Percentiles rank a stretch among this genome's conserved stretches.
phyloP scores from a whole-genome alignment of 23 tunicate genomes.

The Botrylloides violaceus region DNA sequence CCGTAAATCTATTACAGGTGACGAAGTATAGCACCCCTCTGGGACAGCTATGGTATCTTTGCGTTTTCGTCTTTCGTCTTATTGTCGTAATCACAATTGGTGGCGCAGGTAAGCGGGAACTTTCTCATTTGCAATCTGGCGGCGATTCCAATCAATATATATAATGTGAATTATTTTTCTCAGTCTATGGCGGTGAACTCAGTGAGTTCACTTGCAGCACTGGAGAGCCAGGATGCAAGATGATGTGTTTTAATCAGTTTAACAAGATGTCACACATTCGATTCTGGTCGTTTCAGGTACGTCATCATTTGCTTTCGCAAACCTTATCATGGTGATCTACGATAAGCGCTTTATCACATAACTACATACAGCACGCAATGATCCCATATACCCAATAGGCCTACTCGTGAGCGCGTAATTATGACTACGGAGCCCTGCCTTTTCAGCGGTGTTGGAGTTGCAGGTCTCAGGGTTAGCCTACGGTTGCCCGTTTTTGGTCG shows the following conservation, averaged over 20 bases:
- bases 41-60: constrained; percentile 45
- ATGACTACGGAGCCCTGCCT: too few species aligned
- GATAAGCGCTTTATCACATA: too few species aligned
- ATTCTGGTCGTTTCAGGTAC: constrained; percentile 79
- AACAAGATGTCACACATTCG: constrained; percentile 70
- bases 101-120: constrained; percentile 46
- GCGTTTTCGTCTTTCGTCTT: constrained; percentile 46
- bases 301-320: too few species aligned
- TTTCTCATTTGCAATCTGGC: too few species aligned
- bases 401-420: too few species aligned
- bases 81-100: constrained; percentile 55
- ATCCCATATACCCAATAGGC: too few species aligned
- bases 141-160: too few species aligned
- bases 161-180: not conserved
- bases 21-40: constrained; percentile 33
- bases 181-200: constrained; percentile 79
- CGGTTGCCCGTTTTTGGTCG: too few species aligned
- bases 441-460: too few species aligned
- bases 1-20: constrained; percentile 23
- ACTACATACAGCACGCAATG: too few species aligned
- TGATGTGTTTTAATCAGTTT: constrained; percentile 61
- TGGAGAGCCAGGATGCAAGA: constrained; percentile 46
- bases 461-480: too few species aligned
- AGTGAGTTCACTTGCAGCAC: constrained; percentile 62
- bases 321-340: too few species aligned